These are phyloP conservation scores for Melinaea menophilus DNA, from an alignment of 2,888 invertebrate genomes.

Conservation along the genomic window DNA sequence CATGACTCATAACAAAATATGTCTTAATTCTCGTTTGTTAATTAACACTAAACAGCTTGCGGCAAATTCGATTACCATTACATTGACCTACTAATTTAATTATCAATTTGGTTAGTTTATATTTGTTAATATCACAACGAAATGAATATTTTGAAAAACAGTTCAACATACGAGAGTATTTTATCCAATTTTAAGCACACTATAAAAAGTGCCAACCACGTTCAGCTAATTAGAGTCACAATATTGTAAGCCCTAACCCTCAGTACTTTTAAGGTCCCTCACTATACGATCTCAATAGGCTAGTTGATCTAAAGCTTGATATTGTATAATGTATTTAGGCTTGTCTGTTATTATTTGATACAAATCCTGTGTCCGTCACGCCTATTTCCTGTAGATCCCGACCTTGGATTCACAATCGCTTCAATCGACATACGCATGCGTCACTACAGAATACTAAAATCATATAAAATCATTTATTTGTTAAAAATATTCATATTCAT, in stretches of 20 bases:
- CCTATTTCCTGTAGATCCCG: neutral
- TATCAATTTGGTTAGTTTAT: constrained; percentile 11
- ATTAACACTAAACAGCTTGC: constrained; percentile 15
- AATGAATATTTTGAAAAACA: neutral
- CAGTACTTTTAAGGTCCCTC: too few relatives aligned
- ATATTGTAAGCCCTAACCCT: too few relatives aligned
- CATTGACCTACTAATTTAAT: constrained; percentile 18
- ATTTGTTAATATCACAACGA: constrained; percentile 1
- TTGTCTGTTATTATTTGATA: neutral
- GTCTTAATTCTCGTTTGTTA: neutral
- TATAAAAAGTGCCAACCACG: too few relatives aligned
- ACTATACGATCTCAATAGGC: too few relatives aligned
- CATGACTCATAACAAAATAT: too few relatives aligned
- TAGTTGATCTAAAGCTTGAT: too few relatives aligned
- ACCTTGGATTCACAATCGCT: neutral
- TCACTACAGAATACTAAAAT: neutral
- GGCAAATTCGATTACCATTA: constrained; percentile 20
- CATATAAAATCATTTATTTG: neutral
- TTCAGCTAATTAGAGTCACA: too few relatives aligned
- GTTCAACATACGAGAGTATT: neutral
- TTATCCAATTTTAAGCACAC: neutral
- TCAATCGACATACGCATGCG: neutral
- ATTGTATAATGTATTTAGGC: neutral
- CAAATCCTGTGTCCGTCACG: neutral
- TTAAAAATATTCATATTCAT: too few relatives aligned